A percentile compares a stretch with the other conserved stretches of the same genome.
Conservation (phyloP, 2,888 invertebrate genomes). For the Cryptus viduatorius region DNA sequence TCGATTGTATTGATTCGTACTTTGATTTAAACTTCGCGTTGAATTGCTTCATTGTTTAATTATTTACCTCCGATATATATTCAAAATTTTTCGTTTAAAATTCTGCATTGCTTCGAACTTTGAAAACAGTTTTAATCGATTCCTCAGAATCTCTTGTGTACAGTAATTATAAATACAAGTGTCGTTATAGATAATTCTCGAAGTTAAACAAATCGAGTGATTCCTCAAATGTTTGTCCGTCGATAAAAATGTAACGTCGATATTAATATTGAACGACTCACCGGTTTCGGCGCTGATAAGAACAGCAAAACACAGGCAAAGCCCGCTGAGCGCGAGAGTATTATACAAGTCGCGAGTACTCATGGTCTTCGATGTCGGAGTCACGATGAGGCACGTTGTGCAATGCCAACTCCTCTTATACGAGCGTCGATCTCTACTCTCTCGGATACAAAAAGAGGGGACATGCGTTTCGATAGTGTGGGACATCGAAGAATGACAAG, state of each 20-base stretch:
- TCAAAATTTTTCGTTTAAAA: no score
- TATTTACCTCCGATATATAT: no score
- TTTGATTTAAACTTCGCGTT: no score
- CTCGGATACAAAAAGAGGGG: slow-evolving; percentile 27
- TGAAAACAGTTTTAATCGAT: no score
- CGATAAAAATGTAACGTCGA: neutral
- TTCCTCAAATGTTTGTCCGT: neutral
- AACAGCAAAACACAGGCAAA: neutral
- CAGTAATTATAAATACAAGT: no score
- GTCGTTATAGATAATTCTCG: no score
- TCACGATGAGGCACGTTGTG: neutral
- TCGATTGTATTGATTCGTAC: no score
- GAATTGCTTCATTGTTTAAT: no score
- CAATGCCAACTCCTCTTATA: slow-evolving; percentile 51
- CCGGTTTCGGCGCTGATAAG: slow-evolving; percentile 5
- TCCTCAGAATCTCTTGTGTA: no score
- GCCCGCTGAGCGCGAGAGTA: neutral
- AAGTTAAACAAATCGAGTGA: no score
- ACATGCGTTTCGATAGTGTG: neutral
- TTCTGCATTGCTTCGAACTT: no score
- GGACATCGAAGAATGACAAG: neutral
- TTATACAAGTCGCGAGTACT: neutral
- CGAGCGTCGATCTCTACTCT: slow-evolving; percentile 3
- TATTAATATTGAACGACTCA: slow-evolving; percentile 2
- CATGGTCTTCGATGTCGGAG: slow-evolving; percentile 14